Evolutionary conservation across 2,113 vertebrate genomes (phyloP), one percentile per base, ranked within the genome.

Genomic region (Irena cyanogastra): DNA sequence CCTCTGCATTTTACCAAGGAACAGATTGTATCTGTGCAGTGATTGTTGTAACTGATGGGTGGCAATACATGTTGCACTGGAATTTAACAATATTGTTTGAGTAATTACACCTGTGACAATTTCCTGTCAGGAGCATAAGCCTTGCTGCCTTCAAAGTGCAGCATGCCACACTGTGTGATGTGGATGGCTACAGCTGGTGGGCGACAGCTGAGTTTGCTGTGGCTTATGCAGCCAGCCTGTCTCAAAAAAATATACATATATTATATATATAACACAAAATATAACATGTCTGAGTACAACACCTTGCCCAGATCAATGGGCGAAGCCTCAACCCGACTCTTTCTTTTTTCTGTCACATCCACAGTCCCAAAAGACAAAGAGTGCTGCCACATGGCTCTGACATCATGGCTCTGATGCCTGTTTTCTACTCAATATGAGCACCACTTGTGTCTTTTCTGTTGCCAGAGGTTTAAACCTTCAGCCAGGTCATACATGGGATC

Each of bases 161-260:
- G 18, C 0, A 0, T 53, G 39, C 11, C 68, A 24, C 11, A 0
- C 45, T 3, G 23, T 33, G 30, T 59, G 30, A 61, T 23, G 30
- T 14, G 57, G 74, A 39, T 11, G 27, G 65, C 23, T 89, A 54
- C 77, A 94, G 85, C 45, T 72, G 37, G 31, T 26, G 31, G 27
- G 39, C 39, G 30, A 56, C 37, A 76, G 17, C 22, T 21, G 17
- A 41, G 9, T 35, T 53, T 72, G 54, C 37, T 21, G 13, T 33
- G 45, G 22, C 10, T 80, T 57, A 18, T 50, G 14, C 30, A 64
- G 26, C 1, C 2, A 87, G 3, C 2, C 11, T 22, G 2, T 4
- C 57, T 61, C 37, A 11, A 75, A 18, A 89, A 92, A 66, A 53
- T 7, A 45, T 20, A 37, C 3, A 10, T 10, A 10, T 12, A 45